Conservation (phyloP, 2,888 invertebrate genomes). For the Melanostoma scalare region DNA sequence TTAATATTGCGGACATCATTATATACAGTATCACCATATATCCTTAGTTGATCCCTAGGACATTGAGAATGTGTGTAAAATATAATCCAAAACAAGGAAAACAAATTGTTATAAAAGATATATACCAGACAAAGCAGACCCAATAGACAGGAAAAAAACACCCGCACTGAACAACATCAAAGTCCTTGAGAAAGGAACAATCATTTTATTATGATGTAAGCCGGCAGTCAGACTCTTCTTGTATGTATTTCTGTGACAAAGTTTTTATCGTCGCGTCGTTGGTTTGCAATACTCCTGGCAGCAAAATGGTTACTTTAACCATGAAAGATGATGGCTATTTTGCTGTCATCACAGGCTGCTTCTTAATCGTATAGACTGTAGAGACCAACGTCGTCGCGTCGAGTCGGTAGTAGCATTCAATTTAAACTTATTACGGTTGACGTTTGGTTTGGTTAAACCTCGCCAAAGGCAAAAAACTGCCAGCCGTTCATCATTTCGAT, state of each 20-base stretch:
- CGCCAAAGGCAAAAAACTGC: too few species aligned
- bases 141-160: not conserved
- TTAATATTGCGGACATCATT: conserved; percentile 28
- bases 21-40: conserved; percentile 11
- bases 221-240: conserved; percentile 3
- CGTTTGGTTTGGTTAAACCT: too few species aligned
- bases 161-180: conserved; percentile 1
- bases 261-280: conserved; percentile 9
- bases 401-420: too few species aligned
- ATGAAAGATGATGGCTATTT: conserved; percentile 22
- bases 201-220: conserved; percentile 17
- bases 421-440: too few species aligned
- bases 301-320: conserved; percentile 42
- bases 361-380: too few species aligned
- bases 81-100: conserved; percentile 9
- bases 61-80: not conserved
- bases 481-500: too few species aligned
- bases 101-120: conserved; percentile 11
- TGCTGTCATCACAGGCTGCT: conserved; percentile 15
- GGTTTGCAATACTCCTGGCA: not conserved
- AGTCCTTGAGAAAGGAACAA: conserved; percentile 18
- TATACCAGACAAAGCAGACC: conserved; percentile 3
- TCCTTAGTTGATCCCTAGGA: conserved; percentile 21
- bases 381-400: too few species aligned
- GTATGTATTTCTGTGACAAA: conserved; percentile 1